A percentile compares a stretch with the other conserved stretches of the same genome.
Evolutionary conservation across 2,888 invertebrate genomes (phyloP).

Genomic region (Leucania comma): DNA sequence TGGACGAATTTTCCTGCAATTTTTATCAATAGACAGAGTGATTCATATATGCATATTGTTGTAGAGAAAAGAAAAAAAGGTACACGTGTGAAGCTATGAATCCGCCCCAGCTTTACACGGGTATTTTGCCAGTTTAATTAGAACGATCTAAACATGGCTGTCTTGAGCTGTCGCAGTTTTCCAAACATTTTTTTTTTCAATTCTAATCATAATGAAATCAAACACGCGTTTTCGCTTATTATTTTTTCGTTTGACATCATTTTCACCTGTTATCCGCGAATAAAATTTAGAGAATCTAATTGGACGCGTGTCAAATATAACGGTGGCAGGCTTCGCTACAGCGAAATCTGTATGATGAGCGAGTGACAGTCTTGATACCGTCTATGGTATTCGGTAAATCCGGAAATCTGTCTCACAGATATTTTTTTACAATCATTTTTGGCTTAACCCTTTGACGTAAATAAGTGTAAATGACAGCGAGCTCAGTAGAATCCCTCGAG

Average conservation of each 20-base stretch:
- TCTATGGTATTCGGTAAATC: constrained; percentile 44
- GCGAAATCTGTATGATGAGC: constrained; percentile 66
- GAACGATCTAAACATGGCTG: not conserved
- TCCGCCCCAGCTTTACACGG: too few species aligned
- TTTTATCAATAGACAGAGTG: too few species aligned
- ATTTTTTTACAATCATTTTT: constrained; percentile 50
- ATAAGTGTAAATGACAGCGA: constrained; percentile 47
- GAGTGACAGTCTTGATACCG: constrained; percentile 57
- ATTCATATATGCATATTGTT: too few species aligned
- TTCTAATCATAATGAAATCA: constrained; percentile 27
- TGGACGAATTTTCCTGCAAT: too few species aligned
- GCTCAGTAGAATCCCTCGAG: constrained; percentile 37
- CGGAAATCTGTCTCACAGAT: constrained; percentile 44
- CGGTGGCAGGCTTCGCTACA: constrained; percentile 63
- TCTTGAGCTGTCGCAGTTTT: not conserved
- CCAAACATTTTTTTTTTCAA: constrained; percentile 32
- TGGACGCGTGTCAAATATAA: constrained; percentile 72
- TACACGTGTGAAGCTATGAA: too few species aligned
- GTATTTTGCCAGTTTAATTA: not conserved
- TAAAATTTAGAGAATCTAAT: constrained; percentile 71
- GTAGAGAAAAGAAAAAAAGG: too few species aligned
- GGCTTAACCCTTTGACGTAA: constrained; percentile 34
- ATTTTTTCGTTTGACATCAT: constrained; percentile 49
- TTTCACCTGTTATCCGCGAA: constrained; percentile 63
- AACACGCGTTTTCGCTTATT: constrained; percentile 31